Evolutionary conservation across 2,888 invertebrate species (phyloP).

Genomic region (Macaria notata): DNA sequence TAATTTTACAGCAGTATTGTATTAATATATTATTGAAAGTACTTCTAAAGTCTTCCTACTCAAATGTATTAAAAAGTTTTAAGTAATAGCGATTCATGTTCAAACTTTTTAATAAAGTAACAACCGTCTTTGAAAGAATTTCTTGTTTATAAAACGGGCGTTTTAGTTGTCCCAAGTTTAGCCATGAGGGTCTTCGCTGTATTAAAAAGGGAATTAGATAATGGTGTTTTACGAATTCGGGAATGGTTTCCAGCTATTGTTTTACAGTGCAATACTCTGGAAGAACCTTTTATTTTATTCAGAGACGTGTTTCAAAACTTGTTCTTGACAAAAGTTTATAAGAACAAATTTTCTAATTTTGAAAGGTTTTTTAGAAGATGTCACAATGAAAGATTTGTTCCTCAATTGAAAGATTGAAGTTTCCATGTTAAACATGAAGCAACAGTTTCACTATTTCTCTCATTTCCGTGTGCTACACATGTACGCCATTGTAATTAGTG

Average conservation of each 20-base stretch:
- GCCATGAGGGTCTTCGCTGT: conserved; percentile 19
- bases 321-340: conserved; percentile 1
- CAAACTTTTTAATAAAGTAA: conserved; percentile 63
- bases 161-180: conserved; percentile 33
- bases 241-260: conserved; percentile 27
- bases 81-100: conserved; percentile 61
- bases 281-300: conserved; percentile 8
- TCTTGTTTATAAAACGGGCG: conserved; percentile 43
- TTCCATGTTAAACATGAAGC: no score
- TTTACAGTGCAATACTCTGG: conserved; percentile 19
- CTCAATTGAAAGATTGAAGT: no score
- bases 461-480: no score
- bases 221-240: conserved; percentile 24
- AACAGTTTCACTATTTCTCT: no score
- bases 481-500: no score
- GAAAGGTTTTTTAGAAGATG: no score
- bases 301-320: conserved; percentile 4
- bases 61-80: conserved; percentile 54
- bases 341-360: no score
- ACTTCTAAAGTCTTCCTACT: conserved; percentile 47
- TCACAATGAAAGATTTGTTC: no score
- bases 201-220: conserved; percentile 21
- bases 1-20: no score
- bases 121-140: conserved; percentile 43
- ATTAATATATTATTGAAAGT: no score